phyloP scores from a whole-genome alignment of 2,113 vertebrate species.

The Hucho hucho region DNA sequence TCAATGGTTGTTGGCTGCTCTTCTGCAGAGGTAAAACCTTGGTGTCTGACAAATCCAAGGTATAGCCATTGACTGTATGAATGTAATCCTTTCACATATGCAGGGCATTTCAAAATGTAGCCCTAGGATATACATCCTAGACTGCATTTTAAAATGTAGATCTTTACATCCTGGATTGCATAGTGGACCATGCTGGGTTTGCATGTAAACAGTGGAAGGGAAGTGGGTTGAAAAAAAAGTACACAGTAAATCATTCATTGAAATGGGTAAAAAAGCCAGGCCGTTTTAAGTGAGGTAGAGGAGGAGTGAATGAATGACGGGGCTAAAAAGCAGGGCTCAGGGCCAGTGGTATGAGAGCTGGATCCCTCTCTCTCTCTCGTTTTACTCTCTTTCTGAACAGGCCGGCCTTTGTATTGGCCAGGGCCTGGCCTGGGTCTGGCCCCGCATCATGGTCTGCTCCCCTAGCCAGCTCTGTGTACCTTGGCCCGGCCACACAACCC shows the following conservation, averaged over 20 bases:
- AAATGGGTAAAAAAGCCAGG: constrained; percentile 35
- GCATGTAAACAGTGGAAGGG: no score
- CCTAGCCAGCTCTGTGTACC: constrained; percentile 30
- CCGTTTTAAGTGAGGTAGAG: not conserved
- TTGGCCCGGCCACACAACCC: constrained; percentile 37
- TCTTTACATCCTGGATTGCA: no score
- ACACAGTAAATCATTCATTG: constrained; percentile 25
- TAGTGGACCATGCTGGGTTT: no score
- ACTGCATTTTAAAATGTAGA: no score
- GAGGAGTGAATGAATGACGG: not conserved
- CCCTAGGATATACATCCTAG: no score
- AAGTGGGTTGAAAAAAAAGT: constrained; percentile 1
- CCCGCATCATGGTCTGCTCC: constrained; percentile 14
- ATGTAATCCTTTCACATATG: no score
- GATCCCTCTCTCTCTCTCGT: no score
- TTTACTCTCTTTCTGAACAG: constrained; percentile 26
- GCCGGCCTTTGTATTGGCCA: constrained; percentile 28
- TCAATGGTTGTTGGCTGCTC: no score
- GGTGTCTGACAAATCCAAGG: no score
- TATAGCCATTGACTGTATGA: no score
- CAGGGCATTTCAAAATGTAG: no score
- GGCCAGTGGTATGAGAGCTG: not conserved
- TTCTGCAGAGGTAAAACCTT: no score
- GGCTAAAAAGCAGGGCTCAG: not conserved
- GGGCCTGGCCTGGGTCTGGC: constrained; percentile 12